Base-by-base conservation (phyloP, 2,113 vertebrate genomes). In the Podarcis cretensis region DNA sequence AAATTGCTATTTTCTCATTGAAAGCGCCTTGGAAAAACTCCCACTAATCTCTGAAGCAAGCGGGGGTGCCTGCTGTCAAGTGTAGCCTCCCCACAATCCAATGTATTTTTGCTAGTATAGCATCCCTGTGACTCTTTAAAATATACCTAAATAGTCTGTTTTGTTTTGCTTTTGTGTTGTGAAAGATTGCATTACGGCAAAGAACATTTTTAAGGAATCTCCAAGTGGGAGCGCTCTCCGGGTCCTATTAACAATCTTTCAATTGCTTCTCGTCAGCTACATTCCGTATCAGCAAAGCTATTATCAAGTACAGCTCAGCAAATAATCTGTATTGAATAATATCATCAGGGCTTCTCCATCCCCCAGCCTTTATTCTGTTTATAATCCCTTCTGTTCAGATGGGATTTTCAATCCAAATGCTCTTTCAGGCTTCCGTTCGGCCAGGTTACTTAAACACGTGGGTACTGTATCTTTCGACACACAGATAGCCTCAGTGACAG, bases 241-340 rank as follows among this genome's bases (percentile, higher is more conserved):
- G 71, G 63, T 18, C 35, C 32, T 57, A 78, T 1, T n/a, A 89
- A 84, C 23, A 77, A 54, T 43, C 18, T 69, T 90, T 83, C 16
- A 78, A 48, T 85, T 77, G 48, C 25, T 63, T 59, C 65, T 84
- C 20, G 25, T 83, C 81, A 83, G 81, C 85, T 83, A 57, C 82
- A 66, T n/a, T 86, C 27, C 71, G 27, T 40, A 14, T 18, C 68
- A 89, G 66, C 69, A 75, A 84, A 89, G 86, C 80, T 75, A 57
- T 88, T 87, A 79, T 90, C 84, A 90, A 90, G 74, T 73, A 77
- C 73, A 87, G 89, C 74, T 69, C 48, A 81, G 43, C 73, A 69
- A 83, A 87, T 83, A 82, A 90, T 63, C 66, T 90, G 74, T 78
- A 79, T 63, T 83, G 78, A 90, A 78, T 90, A 83, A 87, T 68